Evolutionary conservation across 2,113 vertebrate species (phyloP).

Genomic region (Coreoperca whiteheadi): DNA sequence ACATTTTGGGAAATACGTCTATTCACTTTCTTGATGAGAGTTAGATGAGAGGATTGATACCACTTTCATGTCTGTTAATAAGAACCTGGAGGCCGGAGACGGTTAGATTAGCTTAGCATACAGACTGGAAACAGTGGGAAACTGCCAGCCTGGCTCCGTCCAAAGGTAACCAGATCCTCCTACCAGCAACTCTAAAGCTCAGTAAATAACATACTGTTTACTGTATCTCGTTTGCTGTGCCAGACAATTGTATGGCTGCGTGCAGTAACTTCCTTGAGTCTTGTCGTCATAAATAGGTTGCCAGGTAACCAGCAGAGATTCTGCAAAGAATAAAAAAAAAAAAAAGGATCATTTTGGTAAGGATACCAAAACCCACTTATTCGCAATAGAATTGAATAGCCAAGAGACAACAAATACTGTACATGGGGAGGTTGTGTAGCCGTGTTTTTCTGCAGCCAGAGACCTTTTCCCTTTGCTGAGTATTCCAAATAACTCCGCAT

Average conservation of each 20-base stretch:
- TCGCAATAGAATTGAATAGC: neutral
- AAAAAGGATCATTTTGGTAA: neutral
- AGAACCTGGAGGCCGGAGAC: too few species aligned
- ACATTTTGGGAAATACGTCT: too few species aligned
- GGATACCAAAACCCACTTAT: neutral
- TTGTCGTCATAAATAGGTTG: neutral
- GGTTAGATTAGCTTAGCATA: too few species aligned
- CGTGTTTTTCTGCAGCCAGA: slow-evolving; percentile 32
- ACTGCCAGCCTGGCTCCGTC: too few species aligned
- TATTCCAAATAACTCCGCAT: slow-evolving; percentile 48
- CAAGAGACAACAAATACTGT: slow-evolving; percentile 2
- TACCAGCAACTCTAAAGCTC: too few species aligned
- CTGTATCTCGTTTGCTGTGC: neutral
- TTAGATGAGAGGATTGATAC: too few species aligned
- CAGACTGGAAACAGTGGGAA: too few species aligned
- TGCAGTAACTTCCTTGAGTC: neutral
- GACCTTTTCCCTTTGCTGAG: slow-evolving; percentile 28
- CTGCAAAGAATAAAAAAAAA: neutral
- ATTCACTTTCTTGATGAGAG: too few species aligned
- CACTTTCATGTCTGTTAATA: too few species aligned
- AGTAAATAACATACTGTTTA: too few species aligned
- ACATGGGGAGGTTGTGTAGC: slow-evolving; percentile 1
- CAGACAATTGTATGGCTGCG: neutral
- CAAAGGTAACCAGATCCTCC: too few species aligned
- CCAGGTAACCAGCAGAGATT: neutral